A percentile compares a stretch with the other conserved stretches of the same genome.
phyloP scores from a whole-genome alignment of 2,797 vertebrate genomes.

The Lepidocolaptes lacrymiger region DNA sequence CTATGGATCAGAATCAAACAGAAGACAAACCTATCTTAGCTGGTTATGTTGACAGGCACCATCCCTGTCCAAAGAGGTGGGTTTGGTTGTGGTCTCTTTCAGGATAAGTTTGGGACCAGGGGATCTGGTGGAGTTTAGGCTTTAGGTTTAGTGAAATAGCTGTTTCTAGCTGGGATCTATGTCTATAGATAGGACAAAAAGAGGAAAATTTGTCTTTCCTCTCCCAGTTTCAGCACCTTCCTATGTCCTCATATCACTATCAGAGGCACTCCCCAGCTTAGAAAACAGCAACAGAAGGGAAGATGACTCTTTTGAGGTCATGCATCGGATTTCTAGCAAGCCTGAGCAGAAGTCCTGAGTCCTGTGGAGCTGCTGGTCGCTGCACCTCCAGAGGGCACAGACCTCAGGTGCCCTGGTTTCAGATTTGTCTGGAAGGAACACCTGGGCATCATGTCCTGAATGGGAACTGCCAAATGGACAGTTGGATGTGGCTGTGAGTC shows the following conservation, averaged over 20 bases:
- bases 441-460: background rate
- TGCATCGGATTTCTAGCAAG: background rate
- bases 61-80: background rate
- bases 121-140: background rate
- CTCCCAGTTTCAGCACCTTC: background rate
- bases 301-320: background rate
- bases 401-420: background rate
- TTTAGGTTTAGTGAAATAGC: background rate
- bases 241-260: background rate
- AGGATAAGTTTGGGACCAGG: background rate
- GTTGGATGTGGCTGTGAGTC: background rate
- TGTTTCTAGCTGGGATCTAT: background rate
- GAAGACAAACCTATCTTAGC: background rate
- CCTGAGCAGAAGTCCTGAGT: background rate
- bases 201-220: background rate
- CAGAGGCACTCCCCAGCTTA: rapidly evolving
- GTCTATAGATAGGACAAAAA: background rate
- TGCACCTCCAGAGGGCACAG: background rate
- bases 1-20: background rate
- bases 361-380: background rate
- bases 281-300: background rate
- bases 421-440: background rate
- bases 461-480: background rate
- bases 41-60: background rate
- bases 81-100: background rate